phyloP scores from a whole-genome alignment of 2,797 vertebrate genomes.

The Sebastes itinus region DNA sequence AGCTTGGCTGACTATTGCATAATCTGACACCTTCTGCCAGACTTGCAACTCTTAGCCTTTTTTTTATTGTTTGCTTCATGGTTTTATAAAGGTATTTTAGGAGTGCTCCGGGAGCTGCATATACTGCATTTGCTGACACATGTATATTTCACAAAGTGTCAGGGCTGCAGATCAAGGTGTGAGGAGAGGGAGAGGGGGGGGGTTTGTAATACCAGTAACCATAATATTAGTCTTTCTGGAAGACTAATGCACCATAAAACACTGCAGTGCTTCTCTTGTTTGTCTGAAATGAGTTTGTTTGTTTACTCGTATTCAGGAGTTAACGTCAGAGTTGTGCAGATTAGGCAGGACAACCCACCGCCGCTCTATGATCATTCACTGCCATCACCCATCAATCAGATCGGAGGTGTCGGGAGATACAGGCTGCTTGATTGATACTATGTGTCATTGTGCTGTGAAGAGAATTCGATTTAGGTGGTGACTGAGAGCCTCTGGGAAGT shows the following conservation, averaged over 20 bases:
- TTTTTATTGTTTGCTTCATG: conserved; percentile 71
- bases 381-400: conserved; percentile 76
- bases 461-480: conserved; percentile 73
- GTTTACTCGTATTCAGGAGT: conserved; percentile 23
- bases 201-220: conserved; percentile 25
- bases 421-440: conserved; percentile 72
- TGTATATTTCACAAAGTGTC: conserved; percentile 74
- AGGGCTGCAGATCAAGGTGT: conserved; percentile 63
- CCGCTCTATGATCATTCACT: conserved; percentile 70
- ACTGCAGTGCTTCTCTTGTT: not conserved
- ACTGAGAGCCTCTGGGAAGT: conserved; percentile 64
- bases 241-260: conserved; percentile 29
- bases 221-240: conserved; percentile 33
- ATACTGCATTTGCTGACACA: conserved; percentile 75
- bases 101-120: conserved; percentile 57
- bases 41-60: conserved; percentile 71
- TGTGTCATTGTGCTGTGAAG: conserved; percentile 73
- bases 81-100: conserved; percentile 74
- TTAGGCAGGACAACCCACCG: conserved; percentile 54
- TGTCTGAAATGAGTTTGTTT: conserved; percentile 19
- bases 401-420: conserved; percentile 51
- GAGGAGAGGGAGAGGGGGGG: not conserved
- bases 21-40: conserved; percentile 77
- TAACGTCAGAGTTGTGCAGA: conserved; percentile 50
- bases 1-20: conserved; percentile 69